Evolutionary conservation across 2,888 invertebrate genomes (phyloP).

Genomic region (Pilophorus perplexus): DNA sequence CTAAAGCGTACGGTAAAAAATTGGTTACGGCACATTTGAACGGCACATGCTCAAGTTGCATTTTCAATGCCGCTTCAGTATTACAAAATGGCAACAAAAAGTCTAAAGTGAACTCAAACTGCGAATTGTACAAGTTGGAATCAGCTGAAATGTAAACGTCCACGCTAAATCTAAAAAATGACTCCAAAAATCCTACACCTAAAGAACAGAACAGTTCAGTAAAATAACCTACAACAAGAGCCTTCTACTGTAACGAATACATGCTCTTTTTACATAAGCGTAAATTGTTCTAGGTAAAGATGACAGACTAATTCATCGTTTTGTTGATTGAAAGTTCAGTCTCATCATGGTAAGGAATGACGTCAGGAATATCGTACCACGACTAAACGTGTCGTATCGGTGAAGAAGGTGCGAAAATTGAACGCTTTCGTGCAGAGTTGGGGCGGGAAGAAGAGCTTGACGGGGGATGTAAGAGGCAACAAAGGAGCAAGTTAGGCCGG

Average conservation of each 20-base stretch:
- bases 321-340: conserved; percentile 27
- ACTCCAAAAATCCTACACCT: conserved; percentile 1
- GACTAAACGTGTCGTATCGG: too few species aligned
- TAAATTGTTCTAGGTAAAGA: conserved; percentile 14
- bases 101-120: background rate
- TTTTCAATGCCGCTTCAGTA: background rate
- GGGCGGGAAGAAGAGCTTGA: too few species aligned
- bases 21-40: too few species aligned
- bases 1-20: background rate
- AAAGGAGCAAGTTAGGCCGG: too few species aligned
- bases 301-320: conserved; percentile 19
- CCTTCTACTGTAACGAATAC: background rate
- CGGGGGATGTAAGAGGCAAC: too few species aligned
- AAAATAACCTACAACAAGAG: background rate
- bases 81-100: background rate
- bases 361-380: background rate
- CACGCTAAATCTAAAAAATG: conserved; percentile 2
- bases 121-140: background rate
- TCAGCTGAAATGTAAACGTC: background rate
- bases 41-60: too few species aligned
- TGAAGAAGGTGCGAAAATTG: too few species aligned
- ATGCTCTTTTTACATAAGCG: conserved; percentile 2
- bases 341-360: conserved; percentile 33
- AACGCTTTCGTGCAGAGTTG: too few species aligned
- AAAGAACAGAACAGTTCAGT: background rate